A percentile compares a stretch with the other conserved stretches of the same genome.
phyloP scores from a whole-genome alignment of 2,797 vertebrate genomes.

The Graptemys geographica region DNA sequence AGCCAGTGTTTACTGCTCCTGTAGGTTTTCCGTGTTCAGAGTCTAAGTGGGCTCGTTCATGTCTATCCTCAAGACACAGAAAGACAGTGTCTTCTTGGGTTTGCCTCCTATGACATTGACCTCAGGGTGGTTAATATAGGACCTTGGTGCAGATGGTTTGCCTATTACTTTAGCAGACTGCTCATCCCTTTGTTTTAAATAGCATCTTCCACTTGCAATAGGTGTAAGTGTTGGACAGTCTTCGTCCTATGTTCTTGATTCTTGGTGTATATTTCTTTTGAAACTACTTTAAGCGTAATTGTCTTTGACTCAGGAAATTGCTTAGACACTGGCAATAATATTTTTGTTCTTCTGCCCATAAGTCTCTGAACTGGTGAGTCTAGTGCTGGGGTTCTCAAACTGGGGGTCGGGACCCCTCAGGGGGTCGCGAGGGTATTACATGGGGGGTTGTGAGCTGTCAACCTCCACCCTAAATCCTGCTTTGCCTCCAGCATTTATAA shows the following conservation, averaged over 20 bases:
- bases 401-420: too few species aligned
- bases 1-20: not conserved
- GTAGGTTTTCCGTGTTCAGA: not conserved
- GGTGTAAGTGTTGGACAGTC: not conserved
- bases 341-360: conserved; percentile 40
- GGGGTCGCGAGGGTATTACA: too few species aligned
- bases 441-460: too few species aligned
- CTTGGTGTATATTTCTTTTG: conserved; percentile 53
- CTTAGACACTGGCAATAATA: conserved; percentile 63
- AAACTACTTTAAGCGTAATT: not conserved
- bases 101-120: not conserved
- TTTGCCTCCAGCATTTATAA: too few species aligned
- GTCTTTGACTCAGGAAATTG: conserved; percentile 51
- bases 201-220: not conserved
- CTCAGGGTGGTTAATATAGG: not conserved
- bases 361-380: conserved; percentile 43
- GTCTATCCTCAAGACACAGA: not conserved
- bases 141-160: not conserved
- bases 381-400: not conserved
- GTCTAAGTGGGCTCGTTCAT: not conserved
- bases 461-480: too few species aligned
- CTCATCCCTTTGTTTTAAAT: conserved; percentile 15
- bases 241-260: conserved; percentile 15
- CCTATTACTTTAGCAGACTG: not conserved
- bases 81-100: not conserved